Evolutionary conservation across 2,113 vertebrate species (phyloP).

Genomic region (Plotosus lineatus): DNA sequence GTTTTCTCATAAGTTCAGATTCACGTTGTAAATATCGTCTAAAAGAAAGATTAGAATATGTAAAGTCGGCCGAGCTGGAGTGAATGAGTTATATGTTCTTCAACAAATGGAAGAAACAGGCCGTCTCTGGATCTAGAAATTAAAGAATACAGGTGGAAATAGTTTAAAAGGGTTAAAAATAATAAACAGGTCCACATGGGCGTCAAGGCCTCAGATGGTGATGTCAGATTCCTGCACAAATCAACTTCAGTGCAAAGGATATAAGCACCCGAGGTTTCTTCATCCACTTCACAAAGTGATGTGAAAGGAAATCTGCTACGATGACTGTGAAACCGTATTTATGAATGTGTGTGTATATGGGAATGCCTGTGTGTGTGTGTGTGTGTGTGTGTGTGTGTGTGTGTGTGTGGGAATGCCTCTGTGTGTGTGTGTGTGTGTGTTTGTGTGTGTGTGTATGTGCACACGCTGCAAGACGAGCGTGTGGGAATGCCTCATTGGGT

Average conservation of each 20-base stretch:
- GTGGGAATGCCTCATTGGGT: no score
- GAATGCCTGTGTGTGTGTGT: no score
- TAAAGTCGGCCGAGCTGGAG: conserved; percentile 59
- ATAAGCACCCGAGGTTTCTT: background rate
- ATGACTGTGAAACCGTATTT: conserved; percentile 23
- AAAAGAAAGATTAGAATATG: conserved; percentile 68
- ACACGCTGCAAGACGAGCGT: no score
- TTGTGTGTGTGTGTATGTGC: no score
- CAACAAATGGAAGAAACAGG: conserved; percentile 37
- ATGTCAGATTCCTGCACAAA: conserved; percentile 6
- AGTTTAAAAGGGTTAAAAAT: conserved; percentile 11
- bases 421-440: no score
- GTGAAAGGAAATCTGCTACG: conserved; percentile 31
- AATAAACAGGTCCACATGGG: conserved; percentile 23
- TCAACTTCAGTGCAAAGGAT: background rate
- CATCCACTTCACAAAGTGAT: background rate
- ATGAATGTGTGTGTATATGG: no score
- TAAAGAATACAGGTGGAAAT: conserved; percentile 27
- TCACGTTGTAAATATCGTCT: conserved; percentile 74
- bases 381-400: no score
- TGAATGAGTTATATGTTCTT: conserved; percentile 8
- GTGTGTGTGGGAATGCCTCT: no score
- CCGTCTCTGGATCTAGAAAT: background rate
- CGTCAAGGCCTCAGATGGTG: background rate
- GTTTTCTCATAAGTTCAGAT: conserved; percentile 79